Conservation (phyloP, 2,113 vertebrate species). For the Ctenomys sociabilis region DNA sequence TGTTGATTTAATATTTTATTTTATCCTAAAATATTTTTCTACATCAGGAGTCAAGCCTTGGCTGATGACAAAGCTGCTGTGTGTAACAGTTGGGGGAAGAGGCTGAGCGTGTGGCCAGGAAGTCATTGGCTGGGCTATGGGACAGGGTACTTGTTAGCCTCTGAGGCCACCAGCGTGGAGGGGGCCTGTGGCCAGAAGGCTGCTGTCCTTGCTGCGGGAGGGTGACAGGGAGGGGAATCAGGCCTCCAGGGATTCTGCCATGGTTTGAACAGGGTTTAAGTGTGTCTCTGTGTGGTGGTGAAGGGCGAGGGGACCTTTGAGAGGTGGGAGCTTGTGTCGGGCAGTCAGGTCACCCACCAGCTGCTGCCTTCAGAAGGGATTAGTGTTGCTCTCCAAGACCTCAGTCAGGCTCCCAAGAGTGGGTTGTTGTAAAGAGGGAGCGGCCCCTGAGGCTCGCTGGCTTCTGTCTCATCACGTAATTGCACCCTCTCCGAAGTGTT, state of each 20-base stretch:
- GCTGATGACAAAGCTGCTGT: neutral
- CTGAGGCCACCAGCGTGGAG: neutral
- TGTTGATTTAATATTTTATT: neutral
- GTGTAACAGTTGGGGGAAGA: neutral
- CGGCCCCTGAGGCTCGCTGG: neutral
- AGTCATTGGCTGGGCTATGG: neutral
- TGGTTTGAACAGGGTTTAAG: neutral
- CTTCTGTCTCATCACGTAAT: neutral
- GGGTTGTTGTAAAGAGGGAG: neutral
- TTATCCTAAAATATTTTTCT: neutral
- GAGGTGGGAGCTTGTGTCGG: neutral
- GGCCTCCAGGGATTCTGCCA: neutral
- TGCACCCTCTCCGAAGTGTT: neutral
- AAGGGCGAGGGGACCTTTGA: neutral
- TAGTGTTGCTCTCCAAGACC: neutral
- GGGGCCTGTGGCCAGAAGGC: too few species aligned
- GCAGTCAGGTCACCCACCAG: too few species aligned
- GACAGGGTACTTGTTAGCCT: neutral
- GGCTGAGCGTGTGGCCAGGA: neutral
- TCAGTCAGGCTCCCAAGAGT: neutral
- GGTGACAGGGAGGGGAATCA: rapidly evolving
- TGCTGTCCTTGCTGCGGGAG: neutral
- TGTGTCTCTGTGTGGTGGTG: neutral
- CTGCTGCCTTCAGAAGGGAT: neutral
- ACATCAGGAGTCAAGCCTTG: neutral